A percentile compares a stretch with the other conserved stretches of the same genome.
These are phyloP conservation scores for Illadopsis cleaveri DNA, from an alignment of 2,113 vertebrate species.

Conservation along the genomic window DNA sequence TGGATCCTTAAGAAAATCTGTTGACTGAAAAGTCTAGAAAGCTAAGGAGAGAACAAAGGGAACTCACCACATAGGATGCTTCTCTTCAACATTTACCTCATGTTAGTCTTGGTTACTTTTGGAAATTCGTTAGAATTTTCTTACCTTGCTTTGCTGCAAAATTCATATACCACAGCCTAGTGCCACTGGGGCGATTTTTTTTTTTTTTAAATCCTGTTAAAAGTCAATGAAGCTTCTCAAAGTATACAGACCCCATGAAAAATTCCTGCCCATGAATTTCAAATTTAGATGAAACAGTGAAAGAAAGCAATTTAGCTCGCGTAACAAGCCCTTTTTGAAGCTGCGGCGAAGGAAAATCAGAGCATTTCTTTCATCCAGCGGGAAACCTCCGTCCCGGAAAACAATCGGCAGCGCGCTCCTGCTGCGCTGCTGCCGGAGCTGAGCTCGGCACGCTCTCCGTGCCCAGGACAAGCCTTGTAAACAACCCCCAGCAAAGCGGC, in stretches of 20 bases:
- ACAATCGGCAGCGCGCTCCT: fast-evolving
- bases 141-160: neutral
- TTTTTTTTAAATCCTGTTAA: neutral
- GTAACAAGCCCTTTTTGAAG: fast-evolving
- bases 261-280: neutral
- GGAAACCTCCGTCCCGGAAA: neutral
- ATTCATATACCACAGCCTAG: neutral
- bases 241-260: neutral
- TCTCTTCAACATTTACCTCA: neutral
- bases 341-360: neutral
- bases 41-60: neutral
- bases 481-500: neutral
- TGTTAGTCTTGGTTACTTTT: neutral
- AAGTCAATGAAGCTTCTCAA: neutral
- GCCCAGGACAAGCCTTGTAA: neutral
- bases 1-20: neutral
- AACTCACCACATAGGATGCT: neutral
- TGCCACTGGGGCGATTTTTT: neutral
- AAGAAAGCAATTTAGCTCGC: neutral
- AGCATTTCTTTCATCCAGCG: fast-evolving
- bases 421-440: fast-evolving
- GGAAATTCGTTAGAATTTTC: neutral
- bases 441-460: fast-evolving
- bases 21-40: neutral
- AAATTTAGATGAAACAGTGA: neutral